Conservation (phyloP, 2,888 invertebrate species). For the Pseudanteris insignis region DNA sequence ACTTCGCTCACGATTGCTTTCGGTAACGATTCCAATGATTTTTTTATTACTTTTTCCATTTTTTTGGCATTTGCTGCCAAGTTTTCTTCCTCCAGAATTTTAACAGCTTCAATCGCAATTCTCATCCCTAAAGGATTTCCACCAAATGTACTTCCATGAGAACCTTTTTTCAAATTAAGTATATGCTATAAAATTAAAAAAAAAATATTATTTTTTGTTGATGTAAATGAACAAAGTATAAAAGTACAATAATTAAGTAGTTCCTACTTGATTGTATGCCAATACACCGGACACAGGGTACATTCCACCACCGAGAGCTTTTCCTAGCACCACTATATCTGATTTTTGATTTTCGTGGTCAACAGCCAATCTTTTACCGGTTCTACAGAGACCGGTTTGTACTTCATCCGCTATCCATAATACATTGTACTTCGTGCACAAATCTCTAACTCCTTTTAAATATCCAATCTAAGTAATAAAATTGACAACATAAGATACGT, state of each 20-base stretch:
- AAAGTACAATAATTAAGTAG: too few relatives aligned
- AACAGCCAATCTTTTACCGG: conserved; percentile 78
- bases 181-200: conserved; percentile 56
- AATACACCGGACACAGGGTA: conserved; percentile 78
- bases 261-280: conserved; percentile 77
- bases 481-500: too few relatives aligned
- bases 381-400: conserved; percentile 84
- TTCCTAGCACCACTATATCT: conserved; percentile 81
- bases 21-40: conserved; percentile 72
- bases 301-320: conserved; percentile 84
- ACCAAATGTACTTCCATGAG: conserved; percentile 86
- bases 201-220: too few relatives aligned
- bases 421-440: conserved; percentile 82
- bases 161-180: conserved; percentile 62
- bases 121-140: conserved; percentile 83
- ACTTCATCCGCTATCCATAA: conserved; percentile 87
- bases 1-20: conserved; percentile 73
- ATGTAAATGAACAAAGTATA: too few relatives aligned
- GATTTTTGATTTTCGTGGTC: conserved; percentile 81
- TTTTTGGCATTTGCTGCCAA: conserved; percentile 77
- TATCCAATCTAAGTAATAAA: conserved; percentile 70
- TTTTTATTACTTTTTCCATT: conserved; percentile 75
- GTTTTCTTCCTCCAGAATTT: conserved; percentile 79
- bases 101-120: conserved; percentile 78
- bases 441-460: conserved; percentile 74